Conservation (phyloP, 2,113 vertebrate genomes). For the Elanus axillaris region DNA sequence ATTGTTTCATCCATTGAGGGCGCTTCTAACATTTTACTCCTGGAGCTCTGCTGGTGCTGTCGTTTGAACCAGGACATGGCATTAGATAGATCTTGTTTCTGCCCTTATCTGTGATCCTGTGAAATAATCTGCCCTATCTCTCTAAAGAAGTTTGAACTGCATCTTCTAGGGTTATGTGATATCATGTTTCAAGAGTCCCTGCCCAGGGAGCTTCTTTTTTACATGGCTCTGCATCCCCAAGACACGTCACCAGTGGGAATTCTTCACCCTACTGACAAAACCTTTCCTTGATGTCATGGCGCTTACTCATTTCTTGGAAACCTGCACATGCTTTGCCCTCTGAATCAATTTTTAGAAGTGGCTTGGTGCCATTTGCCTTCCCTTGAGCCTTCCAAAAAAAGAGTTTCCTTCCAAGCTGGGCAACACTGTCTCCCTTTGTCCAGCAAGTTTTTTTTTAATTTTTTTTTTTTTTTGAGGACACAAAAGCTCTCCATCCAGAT, state of each 20-base stretch:
- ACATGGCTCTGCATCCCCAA: not conserved
- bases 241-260: not conserved
- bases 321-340: constrained; percentile 6
- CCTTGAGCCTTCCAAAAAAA: constrained; percentile 24
- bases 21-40: not conserved
- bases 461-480: not conserved
- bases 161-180: not conserved
- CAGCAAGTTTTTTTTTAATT: not conserved
- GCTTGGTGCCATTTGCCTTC: constrained; percentile 26
- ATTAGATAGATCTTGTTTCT: not conserved
- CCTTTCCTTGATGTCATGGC: constrained; percentile 27
- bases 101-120: not conserved
- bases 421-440: not conserved
- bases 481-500: not conserved
- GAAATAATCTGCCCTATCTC: not conserved
- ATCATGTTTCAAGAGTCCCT: not conserved
- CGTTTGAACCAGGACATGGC: not conserved
- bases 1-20: not conserved
- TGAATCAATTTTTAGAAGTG: constrained; percentile 46
- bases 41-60: not conserved
- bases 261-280: constrained; percentile 5
- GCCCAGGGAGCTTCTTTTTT: not conserved
- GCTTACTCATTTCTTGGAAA: constrained; percentile 53
- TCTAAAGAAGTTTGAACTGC: not conserved
- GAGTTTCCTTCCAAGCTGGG: not conserved